Evolutionary conservation across 2,888 invertebrate species (phyloP).

Genomic region (Sipunculus nudus): DNA sequence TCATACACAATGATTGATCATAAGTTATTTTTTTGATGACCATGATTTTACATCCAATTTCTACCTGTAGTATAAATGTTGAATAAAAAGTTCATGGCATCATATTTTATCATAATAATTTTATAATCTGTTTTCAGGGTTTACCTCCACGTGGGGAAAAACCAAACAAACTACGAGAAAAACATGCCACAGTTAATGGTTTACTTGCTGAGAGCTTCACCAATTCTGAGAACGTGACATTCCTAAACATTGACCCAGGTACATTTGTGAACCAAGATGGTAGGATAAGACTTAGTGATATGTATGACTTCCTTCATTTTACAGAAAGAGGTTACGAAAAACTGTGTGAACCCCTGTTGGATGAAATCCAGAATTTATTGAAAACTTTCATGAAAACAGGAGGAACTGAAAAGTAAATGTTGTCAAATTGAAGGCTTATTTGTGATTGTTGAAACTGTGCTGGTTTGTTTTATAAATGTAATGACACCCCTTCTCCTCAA

Average conservation of each 20-base stretch:
- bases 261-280: conserved; percentile 66
- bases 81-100: too few relatives aligned
- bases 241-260: conserved; percentile 82
- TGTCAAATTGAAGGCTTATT: too few relatives aligned
- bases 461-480: too few relatives aligned
- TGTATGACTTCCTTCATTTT: conserved; percentile 90
- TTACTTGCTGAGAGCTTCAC: conserved; percentile 75
- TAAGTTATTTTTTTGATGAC: too few relatives aligned
- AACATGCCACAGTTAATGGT: conserved; percentile 80
- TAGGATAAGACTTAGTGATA: conserved; percentile 86
- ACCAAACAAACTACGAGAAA: conserved; percentile 82
- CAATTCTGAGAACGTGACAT: conserved; percentile 74
- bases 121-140: too few relatives aligned
- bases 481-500: too few relatives aligned
- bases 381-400: conserved; percentile 28
- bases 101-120: too few relatives aligned
- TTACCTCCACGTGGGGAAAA: conserved; percentile 87
- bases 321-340: conserved; percentile 86
- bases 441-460: too few relatives aligned
- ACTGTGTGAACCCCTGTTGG: conserved; percentile 62
- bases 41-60: too few relatives aligned
- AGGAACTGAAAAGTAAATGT: too few relatives aligned
- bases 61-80: too few relatives aligned
- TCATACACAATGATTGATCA: too few relatives aligned
- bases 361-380: conserved; percentile 55